Evolutionary conservation across 2,888 invertebrate species (phyloP), one percentile per base, ranked within the genome.

Genomic region (Hoplodrina ambigua): DNA sequence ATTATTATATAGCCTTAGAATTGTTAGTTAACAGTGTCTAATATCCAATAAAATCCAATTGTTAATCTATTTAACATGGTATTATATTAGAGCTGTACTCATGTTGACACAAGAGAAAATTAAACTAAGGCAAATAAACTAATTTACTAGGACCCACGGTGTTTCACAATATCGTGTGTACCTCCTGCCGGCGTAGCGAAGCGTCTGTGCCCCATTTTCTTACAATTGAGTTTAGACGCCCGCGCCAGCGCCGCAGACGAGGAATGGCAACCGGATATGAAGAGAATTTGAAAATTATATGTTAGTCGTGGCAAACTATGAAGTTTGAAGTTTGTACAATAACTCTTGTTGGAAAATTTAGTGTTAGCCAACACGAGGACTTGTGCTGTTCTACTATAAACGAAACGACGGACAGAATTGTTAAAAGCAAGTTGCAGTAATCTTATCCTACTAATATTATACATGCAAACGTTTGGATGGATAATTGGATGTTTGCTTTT

Each of bases 191-290:
- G 7, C 11, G 61, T 11, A 37, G 33, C 52, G 50, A 54, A 63
- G 56, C 55, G 64, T 52, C 54, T 44, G 55, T 13, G 41, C 13
- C 20, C 65, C 30, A 50, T 74, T 77, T 77, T 78, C 59, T 30
- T 37, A 63, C 72, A 81, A 81, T 78, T 75, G 63, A 78, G 64
- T 74, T 65, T 60, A 66, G 53, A 44, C 55, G 30, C 17, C 33
- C 25, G 41, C 59, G 57, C 20, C 20, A 15, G 6, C 15, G 10
- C 8, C 13, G 11, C 33, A 19, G 33, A 53, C 52, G 30, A 30
- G 5, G 11, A 5, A 17, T 15, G 1, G 49, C 52, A 49, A 25
- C n/a, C 20, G 52, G 49, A 67, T 17, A n/a, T 52, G 17, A 8
- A 65, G 13, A 11, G 52, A 52, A 53, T 33, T 50, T 8, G 19